A percentile compares a stretch with the other conserved stretches of the same genome.
phyloP scores from a whole-genome alignment of 2,113 vertebrate species.

The Phylloscopus whistleri region DNA sequence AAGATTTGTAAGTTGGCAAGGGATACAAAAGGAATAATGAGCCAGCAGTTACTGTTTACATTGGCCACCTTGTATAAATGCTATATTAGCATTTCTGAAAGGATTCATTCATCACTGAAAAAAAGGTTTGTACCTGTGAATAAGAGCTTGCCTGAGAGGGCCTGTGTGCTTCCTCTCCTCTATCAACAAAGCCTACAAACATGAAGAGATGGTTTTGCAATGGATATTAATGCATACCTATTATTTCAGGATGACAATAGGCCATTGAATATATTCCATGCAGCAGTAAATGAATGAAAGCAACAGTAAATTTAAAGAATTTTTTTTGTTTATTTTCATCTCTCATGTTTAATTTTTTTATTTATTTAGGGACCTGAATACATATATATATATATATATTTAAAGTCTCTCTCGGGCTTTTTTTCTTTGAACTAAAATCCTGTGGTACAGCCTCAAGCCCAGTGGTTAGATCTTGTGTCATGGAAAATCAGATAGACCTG shows the following conservation, averaged over 20 bases:
- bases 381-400: neutral
- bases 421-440: neutral
- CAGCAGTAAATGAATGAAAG: neutral
- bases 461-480: neutral
- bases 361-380: neutral
- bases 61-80: neutral
- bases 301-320: neutral
- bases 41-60: neutral
- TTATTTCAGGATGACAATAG: neutral
- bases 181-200: constrained; percentile 1
- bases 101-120: constrained; percentile 43
- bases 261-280: neutral
- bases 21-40: constrained; percentile 20
- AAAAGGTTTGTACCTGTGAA: constrained; percentile 39
- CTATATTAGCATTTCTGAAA: constrained; percentile 47
- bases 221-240: neutral
- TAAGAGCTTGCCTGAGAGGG: constrained; percentile 8
- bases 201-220: neutral
- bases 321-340: neutral
- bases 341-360: neutral
- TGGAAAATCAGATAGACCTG: neutral
- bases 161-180: constrained; percentile 3
- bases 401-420: neutral
- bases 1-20: constrained; percentile 41
- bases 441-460: neutral